Evolutionary conservation across 92 coral and sea anemone species (phyloP), one percentile per base, ranked within the genome.

Genomic region (Parazoanthus atlanticus): DNA sequence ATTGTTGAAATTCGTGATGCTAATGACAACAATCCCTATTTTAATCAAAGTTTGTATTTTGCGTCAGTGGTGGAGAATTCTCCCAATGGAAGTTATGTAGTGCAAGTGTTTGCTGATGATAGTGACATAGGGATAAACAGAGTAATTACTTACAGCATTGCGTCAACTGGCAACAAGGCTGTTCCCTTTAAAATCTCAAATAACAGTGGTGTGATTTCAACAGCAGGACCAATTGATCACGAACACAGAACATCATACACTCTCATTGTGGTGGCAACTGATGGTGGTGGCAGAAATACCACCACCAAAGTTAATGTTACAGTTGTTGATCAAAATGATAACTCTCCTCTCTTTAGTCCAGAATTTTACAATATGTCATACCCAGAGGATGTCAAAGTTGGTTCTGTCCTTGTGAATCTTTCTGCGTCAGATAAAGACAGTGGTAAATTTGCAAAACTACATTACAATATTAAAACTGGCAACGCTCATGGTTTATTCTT

Each of bases 21-120:
- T 43, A 97, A 97, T 76, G 99, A 97, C 83, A 97, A 97, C 91
- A 87, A 90, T 70, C 99, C 99, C 66, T 61, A 71, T 82, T 97
- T 97, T 86, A 93, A 90, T 81, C 92, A 88, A 74, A 81, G 79
- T 77, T 58, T 85, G 17, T 97, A 97, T 85, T 52, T 74, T 85
- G 92, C 92, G 34, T 66, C 82, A 10, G 92, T 97, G 36, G 43
- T 46, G 65, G 99, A 97, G 86, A 94, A 94, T 83, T 76, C 91
- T 23, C 85, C 90, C 11, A 86, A 88, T 52, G 91, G 92, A 10
- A 89, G 84, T 6, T 13, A 3, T 49, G 94, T 97, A 54, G 43
- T 86, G 3, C 94, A 92, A 71, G 94, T 97, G 66, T 89, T 71
- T 72, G 99, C 99, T 2, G 64, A 84, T 40, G 99, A 97, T 74